These are phyloP conservation scores for Notiomystis cincta DNA, from an alignment of 2,113 vertebrate species.

Conservation along the genomic window DNA sequence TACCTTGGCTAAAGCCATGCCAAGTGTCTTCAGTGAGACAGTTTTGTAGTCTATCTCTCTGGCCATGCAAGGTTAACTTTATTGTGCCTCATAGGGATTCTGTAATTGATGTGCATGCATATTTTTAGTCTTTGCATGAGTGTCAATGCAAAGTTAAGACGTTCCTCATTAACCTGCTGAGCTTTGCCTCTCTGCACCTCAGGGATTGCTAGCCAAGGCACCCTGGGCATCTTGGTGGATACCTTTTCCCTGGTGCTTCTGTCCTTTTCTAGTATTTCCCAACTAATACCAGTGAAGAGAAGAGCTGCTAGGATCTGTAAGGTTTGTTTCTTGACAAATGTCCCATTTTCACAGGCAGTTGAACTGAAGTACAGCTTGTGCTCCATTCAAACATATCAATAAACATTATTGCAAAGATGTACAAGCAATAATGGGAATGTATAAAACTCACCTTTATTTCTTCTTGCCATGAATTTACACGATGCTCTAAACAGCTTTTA, in stretches of 20 bases:
- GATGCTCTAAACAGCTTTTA: constrained; percentile 69
- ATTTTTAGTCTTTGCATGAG: background rate
- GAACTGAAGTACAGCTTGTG: constrained; percentile 78
- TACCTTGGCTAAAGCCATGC: background rate
- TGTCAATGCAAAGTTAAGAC: constrained; percentile 10
- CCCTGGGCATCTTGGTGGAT: background rate
- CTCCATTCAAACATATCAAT: constrained; percentile 79
- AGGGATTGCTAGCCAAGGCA: background rate
- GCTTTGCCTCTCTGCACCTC: background rate
- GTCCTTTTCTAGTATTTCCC: constrained; percentile 36
- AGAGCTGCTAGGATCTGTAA: constrained; percentile 55
- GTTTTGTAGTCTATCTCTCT: background rate
- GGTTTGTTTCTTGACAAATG: constrained; percentile 79
- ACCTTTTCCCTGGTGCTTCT: background rate
- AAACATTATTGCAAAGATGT: constrained; percentile 81
- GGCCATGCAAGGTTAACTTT: constrained; percentile 65
- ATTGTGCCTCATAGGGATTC: constrained; percentile 52
- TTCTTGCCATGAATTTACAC: constrained; percentile 75
- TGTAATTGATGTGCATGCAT: constrained; percentile 43
- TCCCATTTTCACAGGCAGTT: constrained; percentile 82
- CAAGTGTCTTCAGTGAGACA: background rate
- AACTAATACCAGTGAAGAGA: constrained; percentile 59
- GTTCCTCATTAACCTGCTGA: constrained; percentile 38
- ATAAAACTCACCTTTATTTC: constrained; percentile 79
- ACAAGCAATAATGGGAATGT: constrained; percentile 77